Base-by-base conservation (phyloP, 2,888 invertebrate species). In the Chalcis sispes region DNA sequence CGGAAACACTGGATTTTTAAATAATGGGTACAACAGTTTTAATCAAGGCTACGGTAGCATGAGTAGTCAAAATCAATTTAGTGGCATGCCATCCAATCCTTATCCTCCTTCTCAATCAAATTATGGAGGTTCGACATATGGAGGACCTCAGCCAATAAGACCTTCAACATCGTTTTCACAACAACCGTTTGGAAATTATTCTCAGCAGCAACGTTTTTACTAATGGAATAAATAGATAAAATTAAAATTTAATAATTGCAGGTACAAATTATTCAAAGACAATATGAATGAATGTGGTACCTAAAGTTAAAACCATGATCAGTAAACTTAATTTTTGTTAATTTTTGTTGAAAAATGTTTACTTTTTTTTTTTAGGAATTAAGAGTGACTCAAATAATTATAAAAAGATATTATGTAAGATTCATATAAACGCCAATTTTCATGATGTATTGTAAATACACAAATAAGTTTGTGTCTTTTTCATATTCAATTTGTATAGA, bases 131-230 rank as follows among this genome's bases (percentile, higher is more conserved):
- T 79, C 81, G 10, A 70, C 81, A 8, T 79, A 85, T 56, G 81
- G 82, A 40, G 81, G 81, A 32, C 20, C 81, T 79, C 15, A 83
- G 13, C 54, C 80, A 1, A 75, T 80, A 20, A 80, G 83, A 40
- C 67, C 79, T 20, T 25, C 69, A 1, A 46, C 70, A 2, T 69
- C 71, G 2, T 88, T 86, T 76, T 80, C 86, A 1, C 86, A 84
- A 50, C 85, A 81, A 10, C 82, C 80, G 25, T 88, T 87, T 64
- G 85, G 84, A 25, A 85, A 84, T 80, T 88, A 86, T 52, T 56
- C 72, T 54, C 86, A 84, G 46, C 87, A 87, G 70, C 85, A 85
- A 75, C 85, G 87, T 77, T 88, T 88, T 75, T 88, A 88, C 79
- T 88, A 67, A 83, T 78, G 13, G 42, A 13, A 7, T 13, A 42